Base-by-base conservation (phyloP, 1,140 invertebrate species). In the Sitobion miscanthi region DNA sequence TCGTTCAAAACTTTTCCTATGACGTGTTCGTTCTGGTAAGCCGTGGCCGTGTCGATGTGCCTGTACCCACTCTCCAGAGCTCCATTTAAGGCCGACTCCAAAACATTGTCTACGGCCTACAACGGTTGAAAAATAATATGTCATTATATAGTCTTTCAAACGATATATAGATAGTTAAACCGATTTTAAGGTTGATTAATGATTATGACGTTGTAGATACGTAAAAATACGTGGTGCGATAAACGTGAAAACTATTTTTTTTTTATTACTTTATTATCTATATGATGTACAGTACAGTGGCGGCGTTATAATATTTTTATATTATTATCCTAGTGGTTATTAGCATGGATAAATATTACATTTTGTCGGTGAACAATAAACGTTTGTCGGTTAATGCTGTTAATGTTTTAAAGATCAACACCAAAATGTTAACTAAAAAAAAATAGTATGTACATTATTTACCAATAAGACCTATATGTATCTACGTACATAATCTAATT, bases 41-140 rank as follows among this genome's bases (percentile, higher is more conserved):
- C 95, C 2, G 95, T 94, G 0, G 97, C 97, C 0, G 96, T 96
- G 94, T 97, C 97, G 69, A 97, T 96, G 93, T 97, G 97, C 7
- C 97, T 95, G 94, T 97, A 97, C 5, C 97, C 97, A 83, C 95
- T 95, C 94, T 96, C 96, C 38, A 97, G 94, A 20, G 97, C 97
- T 52, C 94, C 94, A 4, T 96, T 95, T 0, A 97, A 85, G 23
- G 97, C 96, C 57, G 94, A 94, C 94, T 96, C 95, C 6, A 97
- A 94, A 92, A 96, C 96, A 8, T 93, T 92, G 9, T 94, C 94
- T 20, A 9, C 0, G 1, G 94, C 93, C 94, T 94, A 89, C 0
- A 49, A 88, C n/a, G 17, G 9, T 83, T 23, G 52, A 38, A 23
- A 38, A 83, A 38, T 54, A 21, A 38, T 54, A 21, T 7, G 3